Base-by-base conservation (phyloP, 2,888 invertebrate genomes). In the Aspidiotus destructor region DNA sequence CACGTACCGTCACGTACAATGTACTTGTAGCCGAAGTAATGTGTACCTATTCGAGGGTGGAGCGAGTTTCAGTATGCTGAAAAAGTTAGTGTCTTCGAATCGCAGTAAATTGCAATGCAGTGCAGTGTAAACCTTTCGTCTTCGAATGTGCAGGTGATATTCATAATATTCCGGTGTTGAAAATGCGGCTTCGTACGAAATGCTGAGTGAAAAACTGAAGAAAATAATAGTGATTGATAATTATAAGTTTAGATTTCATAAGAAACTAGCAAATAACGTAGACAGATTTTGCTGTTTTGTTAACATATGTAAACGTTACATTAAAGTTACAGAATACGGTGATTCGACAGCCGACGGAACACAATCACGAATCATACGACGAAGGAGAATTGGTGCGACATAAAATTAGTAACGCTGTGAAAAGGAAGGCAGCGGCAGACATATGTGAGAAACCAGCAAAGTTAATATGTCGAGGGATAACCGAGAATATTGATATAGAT, bases 171-270 rank as follows among this genome's bases (percentile, higher is more conserved):
- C 13, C 48, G 13, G 48, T 44, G 48, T 44, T n/a, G n/a, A n/a
- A n/a, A n/a, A n/a, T n/a, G n/a, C n/a, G n/a, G n/a, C n/a, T n/a
- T n/a, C n/a, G n/a, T n/a, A n/a, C n/a, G n/a, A n/a, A n/a, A 13
- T 13, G 48, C 13, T 44, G 48, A 44, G 48, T 44, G 48, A 44
- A 44, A 44, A 44, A 44, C 48, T 44, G 48, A 44, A 44, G 48
- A 44, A 44, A 44, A 44, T 44, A 44, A 44, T 44, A 44, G 48
- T 44, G 48, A 44, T 44, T 44, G 48, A 44, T 44, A 44, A 44
- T 13, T 44, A 44, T 44, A 44, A 44, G 48, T 44, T 44, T 13
- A 44, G 48, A 13, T 44, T 44, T 44, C 48, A 44, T 44, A 44
- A 44, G 48, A 44, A 44, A 44, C 48, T 44, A 44, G 48, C 48